Base-by-base conservation (phyloP, 1,140 invertebrate species). In the Aporrectodea caliginosa region DNA sequence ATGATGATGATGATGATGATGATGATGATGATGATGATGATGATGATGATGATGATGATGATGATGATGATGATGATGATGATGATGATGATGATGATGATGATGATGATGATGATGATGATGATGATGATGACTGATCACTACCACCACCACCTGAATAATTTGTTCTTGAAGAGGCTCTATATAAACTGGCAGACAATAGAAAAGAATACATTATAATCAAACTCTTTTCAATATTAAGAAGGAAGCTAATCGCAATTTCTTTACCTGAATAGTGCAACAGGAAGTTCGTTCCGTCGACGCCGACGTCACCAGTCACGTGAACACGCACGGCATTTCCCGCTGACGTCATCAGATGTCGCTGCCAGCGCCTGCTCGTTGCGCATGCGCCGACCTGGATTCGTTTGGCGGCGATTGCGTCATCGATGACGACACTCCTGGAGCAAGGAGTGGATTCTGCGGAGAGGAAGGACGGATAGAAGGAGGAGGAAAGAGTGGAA, bases 1-100 rank as follows among this genome's bases (percentile, higher is more conserved):
- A 75, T 75, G 74, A 75, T 75, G 74, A 75, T 58, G 74, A 75
- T 75, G 74, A 75, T 35, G 74, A 58, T 75, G 74, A 75, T 75
- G 74, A 75, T 75, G 74, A 75, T 75, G 75, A 76, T 1, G 70
- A 72, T 72, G 70, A 72, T 72, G 70, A 72, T 72, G 43, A 58
- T 58, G 43, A 58, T 75, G 73, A 75, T 75, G 73, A 75, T 27
- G 22, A 30, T 22, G 22, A 30, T 27, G 33, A 75, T 32, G 73
- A 34, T 31, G 33, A 34, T 14, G 33, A 32, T 75, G 33, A 75
- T 75, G 73, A 72, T 72, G 70, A 72, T 72, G 6, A 72, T 72
- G 27, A 72, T 72, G 70, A 72, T 72, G 27, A 72, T 72, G 70
- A 27, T 72, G 43, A 32, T 30, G 72, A 32, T 33, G 72, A 73